phyloP scores from a whole-genome alignment of 2,113 vertebrate species.

The Gnathonemus longibarbis region DNA sequence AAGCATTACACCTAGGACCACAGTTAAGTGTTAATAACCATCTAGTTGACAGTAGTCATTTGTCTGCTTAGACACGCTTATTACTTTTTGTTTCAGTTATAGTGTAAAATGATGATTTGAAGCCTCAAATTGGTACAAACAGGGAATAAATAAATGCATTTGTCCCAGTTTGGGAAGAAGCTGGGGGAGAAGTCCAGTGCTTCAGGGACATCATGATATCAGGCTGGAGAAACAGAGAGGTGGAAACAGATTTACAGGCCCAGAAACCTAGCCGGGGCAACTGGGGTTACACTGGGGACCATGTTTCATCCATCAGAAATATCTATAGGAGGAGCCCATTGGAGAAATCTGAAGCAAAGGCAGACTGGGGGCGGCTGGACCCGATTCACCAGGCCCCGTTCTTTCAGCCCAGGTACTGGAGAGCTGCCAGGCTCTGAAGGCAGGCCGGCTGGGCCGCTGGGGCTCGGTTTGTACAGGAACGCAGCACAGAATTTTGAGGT shows the following conservation, averaged over 20 bases:
- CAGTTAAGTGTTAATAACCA: neutral
- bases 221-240: neutral
- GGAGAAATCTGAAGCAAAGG: neutral
- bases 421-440: neutral
- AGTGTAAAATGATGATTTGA: neutral
- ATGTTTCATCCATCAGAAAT: neutral
- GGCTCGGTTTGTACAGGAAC: neutral
- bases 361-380: neutral
- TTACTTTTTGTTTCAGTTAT: neutral
- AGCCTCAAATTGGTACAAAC: neutral
- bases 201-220: neutral
- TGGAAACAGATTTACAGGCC: neutral
- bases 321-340: neutral
- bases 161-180: neutral
- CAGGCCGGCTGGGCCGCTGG: neutral
- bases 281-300: neutral
- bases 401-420: neutral
- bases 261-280: neutral
- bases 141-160: neutral
- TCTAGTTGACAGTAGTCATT: neutral
- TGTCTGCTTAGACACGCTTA: neutral
- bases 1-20: neutral
- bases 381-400: neutral
- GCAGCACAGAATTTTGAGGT: constrained; percentile 7
- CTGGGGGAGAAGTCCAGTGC: neutral